Base-by-base conservation (phyloP, 30 jellyfish, hydroid and myxozoan species). In the Cassiopea andromeda region DNA sequence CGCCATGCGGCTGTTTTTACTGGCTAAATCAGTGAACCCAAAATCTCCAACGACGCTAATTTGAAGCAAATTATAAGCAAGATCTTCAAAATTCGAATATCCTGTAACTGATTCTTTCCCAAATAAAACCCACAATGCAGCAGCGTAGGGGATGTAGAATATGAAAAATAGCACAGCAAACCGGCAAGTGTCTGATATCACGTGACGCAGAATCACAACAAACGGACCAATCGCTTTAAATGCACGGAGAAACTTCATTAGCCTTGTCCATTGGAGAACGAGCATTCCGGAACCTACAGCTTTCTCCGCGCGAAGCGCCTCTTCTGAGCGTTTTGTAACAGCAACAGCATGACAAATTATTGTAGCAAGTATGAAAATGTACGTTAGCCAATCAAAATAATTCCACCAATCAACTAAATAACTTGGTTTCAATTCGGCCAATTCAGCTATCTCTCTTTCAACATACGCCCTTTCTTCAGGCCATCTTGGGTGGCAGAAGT, bases 401-500 rank as follows among this genome's bases (percentile, higher is more conserved):
- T 91, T 96, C 99, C 99, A 96, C 93, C 97, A 82, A 84, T 96
- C 99, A 7, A 89, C 94, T 67, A 91, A 50, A 70, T 96, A 96
- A 60, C 96, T 70, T 43, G 92, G 90, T 43, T 83, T 85, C 46
- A 47, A 60, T 19, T 78, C 94, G 15, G 68, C 92, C 50, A 85
- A 79, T 47, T 85, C 95, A 12, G 87, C 74, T 9, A 96, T 87
- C 71, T 96, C 99, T 10, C 99, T 97, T 46, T 92, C 97, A 15
- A 96, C 18, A 60, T 91, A 96, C 66, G 97, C 92, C 74, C 93
- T 85, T 69, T 96, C 99, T 59, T 96, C 99, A 60, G 99, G 99
- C 99, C 99, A 96, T 50, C 98, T 86, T 9, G 98, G 97, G 60
- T 96, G 99, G 48, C 95, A 88, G 71, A 81, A 92, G 75, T 92